Evolutionary conservation across 2,113 vertebrate genomes (phyloP).

Genomic region (Phyllostomus discolor): DNA sequence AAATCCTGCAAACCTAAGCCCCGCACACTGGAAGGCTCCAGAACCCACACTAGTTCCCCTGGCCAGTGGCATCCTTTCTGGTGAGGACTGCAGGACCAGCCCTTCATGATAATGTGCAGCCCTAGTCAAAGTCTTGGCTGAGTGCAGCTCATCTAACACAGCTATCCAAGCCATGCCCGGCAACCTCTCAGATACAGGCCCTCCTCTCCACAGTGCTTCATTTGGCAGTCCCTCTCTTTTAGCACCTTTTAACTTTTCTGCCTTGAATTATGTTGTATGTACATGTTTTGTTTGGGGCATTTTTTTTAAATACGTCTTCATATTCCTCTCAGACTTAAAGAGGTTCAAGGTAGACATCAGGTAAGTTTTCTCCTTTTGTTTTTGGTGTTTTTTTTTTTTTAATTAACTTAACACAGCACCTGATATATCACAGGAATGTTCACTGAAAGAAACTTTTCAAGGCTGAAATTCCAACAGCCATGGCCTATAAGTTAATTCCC

Average conservation of each 20-base stretch:
- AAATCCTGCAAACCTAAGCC: not conserved
- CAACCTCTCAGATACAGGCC: accelerated
- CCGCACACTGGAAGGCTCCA: not conserved
- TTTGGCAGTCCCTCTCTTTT: not conserved
- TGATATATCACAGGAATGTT: not conserved
- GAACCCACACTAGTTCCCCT: not conserved
- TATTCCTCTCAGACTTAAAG: not conserved
- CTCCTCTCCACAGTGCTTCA: not conserved
- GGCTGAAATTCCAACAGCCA: not conserved
- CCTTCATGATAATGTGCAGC: accelerated
- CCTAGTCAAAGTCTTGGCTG: not conserved
- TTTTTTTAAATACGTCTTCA: not conserved
- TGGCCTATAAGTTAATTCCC: no score
- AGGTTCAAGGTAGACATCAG: not conserved
- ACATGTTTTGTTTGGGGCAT: not conserved
- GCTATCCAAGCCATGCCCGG: not conserved
- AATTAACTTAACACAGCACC: not conserved
- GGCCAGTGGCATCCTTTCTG: not conserved
- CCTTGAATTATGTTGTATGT: not conserved
- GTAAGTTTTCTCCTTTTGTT: not conserved
- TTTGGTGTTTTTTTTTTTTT: not conserved
- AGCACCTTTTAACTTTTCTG: not conserved
- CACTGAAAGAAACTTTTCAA: not conserved
- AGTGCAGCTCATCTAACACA: not conserved
- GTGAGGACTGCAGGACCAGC: not conserved